Base-by-base conservation (phyloP, 2,797 vertebrate species). In the Siniperca undulata region DNA sequence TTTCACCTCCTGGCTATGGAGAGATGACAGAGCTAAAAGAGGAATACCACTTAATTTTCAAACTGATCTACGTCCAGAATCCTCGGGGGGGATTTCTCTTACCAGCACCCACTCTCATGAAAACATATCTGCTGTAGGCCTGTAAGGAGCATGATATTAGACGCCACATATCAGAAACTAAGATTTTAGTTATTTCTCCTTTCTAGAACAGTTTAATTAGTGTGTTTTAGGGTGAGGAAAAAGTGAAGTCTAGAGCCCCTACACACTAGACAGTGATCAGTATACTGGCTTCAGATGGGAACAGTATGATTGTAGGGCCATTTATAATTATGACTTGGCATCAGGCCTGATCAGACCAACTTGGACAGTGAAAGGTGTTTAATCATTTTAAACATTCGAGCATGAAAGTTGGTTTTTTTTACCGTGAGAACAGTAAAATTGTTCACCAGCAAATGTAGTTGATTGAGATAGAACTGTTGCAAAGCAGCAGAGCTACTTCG, bases 61-160 rank as follows among this genome's bases (percentile, higher is more conserved):
- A 88, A 82, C 80, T 80, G 80, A 82, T 87, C 52, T 78, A 81
- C 64, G 52, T 81, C 70, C 69, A 74, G 56, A 79, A 83, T 78
- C 66, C 78, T 62, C 62, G 0, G 22, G 69, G 3, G 40, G 9
- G 40, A 91, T 89, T 91, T 81, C 70, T 87, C 65, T 70, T 72
- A 77, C 40, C 24, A n/a, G 50, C 58, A 62, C 65, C 78, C 74
- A 60, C n/a, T 27, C 77, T 83, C 59, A 77, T 75, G 71, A 82
- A 90, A 74, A 78, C 70, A 70, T 86, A 68, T 81, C 64, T 22
- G 30, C 71, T 82, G 48, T 60, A 52, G 50, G 58, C 24, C 59
- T 77, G 80, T 59, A 65, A 75, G 52, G 60, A 81, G 36, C 59
- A 48, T 66, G 59, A 50, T 56, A 50, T 69, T 27, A 62, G 40